Conservation (phyloP, 37 sponge, comb jelly and placozoan genomes). For the Eunapius fragilis region DNA sequence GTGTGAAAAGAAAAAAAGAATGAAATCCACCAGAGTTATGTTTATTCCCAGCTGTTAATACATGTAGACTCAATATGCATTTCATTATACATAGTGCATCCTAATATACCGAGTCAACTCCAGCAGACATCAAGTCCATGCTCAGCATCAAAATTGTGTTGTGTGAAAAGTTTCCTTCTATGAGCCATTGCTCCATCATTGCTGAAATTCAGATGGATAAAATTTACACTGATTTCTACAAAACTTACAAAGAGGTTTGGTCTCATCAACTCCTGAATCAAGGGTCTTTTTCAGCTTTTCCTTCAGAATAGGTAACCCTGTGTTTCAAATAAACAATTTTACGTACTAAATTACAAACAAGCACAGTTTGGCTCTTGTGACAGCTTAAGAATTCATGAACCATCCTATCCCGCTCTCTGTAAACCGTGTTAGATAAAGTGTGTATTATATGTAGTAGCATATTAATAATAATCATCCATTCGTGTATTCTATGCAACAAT, state of each 20-base stretch:
- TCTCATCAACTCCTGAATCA: conserved; percentile 19
- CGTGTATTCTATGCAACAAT: too few relatives aligned
- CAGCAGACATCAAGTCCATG: conserved; percentile 36
- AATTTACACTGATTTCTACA: neutral
- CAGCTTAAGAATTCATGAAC: neutral
- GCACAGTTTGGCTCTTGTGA: neutral
- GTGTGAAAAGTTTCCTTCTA: conserved; percentile 17
- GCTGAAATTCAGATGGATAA: neutral
- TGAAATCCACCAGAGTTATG: too few relatives aligned
- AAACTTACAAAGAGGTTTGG: conserved; percentile 17
- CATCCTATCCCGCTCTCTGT: too few relatives aligned
- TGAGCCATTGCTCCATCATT: conserved; percentile 53
- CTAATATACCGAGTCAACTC: conserved; percentile 45
- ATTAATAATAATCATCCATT: too few relatives aligned
- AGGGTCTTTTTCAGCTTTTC: conserved; percentile 14
- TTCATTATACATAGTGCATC: too few relatives aligned
- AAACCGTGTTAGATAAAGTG: too few relatives aligned
- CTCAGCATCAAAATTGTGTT: conserved; percentile 13
- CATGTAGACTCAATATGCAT: neutral
- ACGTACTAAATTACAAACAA: too few relatives aligned
- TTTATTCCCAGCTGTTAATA: conserved; percentile 1
- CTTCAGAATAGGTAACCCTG: conserved; percentile 1
- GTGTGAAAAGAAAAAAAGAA: neutral
- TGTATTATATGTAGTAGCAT: too few relatives aligned
- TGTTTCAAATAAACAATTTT: neutral